Base-by-base conservation (phyloP, 2,888 invertebrate genomes). In the Pachliopta kotzebuea region DNA sequence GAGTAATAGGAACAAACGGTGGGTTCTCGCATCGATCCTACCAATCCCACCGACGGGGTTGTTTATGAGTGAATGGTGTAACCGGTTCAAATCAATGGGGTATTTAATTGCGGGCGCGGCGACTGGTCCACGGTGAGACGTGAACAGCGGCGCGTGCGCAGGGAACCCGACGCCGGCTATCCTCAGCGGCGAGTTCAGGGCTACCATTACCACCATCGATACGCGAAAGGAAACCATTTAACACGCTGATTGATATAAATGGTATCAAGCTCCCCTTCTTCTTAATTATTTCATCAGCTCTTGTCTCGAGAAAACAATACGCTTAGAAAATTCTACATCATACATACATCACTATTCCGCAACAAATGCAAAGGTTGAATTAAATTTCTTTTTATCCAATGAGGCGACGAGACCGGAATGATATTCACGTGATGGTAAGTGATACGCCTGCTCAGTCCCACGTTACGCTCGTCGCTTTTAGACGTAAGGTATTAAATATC, bases 181-280 rank as follows among this genome's bases (percentile, higher is more conserved):
- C 61, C 26, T 20, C 45, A 21, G 45, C 26, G 55, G 23, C 59
- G 59, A 52, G 31, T 59, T 52, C 52, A 18, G 17, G 29, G 49
- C 58, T 50, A n/a, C 31, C 21, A 45, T 21, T 42, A 42, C 56
- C 42, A 20, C 0, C 56, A 4, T 11, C 49, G 26, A 63, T 17
- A 45, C 62, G 59, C 64, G 70, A 67, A 68, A 68, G 68, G 49
- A 24, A 52, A 62, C 60, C 59, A 68, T 70, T 37, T 70, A 68
- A 67, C 66, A 55, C 31, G 29, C 53, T 21, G 37, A 31, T 52
- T 53, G 52, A 23, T 60, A 21, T 18, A 24, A 8, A 42, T 20
- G 37, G 4, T 14, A 37, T 11, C 37, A 37, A 4, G 11, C 14
- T 14, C 4, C 14, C 11, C 37, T 14, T 37, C 14, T 14, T 14